Base-by-base conservation (phyloP, 2,797 vertebrate genomes). In the Acipenser ruthenus region DNA sequence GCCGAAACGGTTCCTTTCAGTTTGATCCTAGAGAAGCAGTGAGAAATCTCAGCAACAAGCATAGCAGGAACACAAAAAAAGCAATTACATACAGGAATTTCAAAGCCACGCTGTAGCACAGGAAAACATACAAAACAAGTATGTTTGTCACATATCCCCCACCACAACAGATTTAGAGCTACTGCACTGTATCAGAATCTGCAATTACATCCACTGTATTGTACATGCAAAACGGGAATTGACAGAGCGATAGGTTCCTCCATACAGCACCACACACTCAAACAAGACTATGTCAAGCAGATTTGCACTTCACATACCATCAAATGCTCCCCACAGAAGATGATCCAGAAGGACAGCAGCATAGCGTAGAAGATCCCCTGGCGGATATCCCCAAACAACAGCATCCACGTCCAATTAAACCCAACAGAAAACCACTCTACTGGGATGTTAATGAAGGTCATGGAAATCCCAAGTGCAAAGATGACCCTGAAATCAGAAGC, bases 381-480 rank as follows among this genome's bases (percentile, higher is more conserved):
- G 10, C 95, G 88, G 69, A 99, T 96, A 77, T 99, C 97, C 58
- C 95, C 94, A 0, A 99, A 99, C 8, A 99, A 83, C 67, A 99
- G 81, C 96, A 99, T 98, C 97, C 97, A 99, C 0, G 95, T 99
- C 97, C 97, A 99, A 82, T 99, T 87, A 71, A 96, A 98, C 7
- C 95, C 95, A 0, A 99, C 86, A 13, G 97, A 99, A 83, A 99
- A 97, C 97, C 97, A 99, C 73, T 99, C 97, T 73, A 98, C 95
- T 0, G 97, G 97, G 73, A 98, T 92, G 80, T 99, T 99, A 78
- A 99, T 97, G 81, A 99, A 98, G 0, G 95, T 99, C 96, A 99
- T 99, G 63, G 95, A 99, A 76, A 99, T 94, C 3, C 97, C 97
- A 75, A 99, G 82, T 65, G 95, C 95, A 15, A 99, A 92, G 83